phyloP scores from a whole-genome alignment of 2,888 invertebrate genomes.

The Chydorus sphaericus region DNA sequence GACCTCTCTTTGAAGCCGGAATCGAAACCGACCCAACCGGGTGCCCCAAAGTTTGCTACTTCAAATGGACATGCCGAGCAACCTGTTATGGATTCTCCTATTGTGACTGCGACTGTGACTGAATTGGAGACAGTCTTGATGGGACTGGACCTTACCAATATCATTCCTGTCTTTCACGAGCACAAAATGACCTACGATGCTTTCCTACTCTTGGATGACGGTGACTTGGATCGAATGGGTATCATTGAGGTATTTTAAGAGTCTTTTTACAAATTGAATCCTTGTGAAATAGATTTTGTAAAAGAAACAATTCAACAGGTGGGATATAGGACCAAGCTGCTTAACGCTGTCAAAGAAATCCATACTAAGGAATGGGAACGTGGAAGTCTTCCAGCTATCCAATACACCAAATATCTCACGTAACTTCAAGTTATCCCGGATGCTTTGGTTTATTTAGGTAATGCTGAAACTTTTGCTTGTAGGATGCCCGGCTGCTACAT shows the following conservation, averaged over 20 bases:
- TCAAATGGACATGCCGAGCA: too few relatives aligned
- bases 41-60: neutral
- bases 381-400: slow-evolving; percentile 27
- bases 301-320: slow-evolving; percentile 17
- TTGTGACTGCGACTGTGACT: neutral
- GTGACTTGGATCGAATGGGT: slow-evolving; percentile 29
- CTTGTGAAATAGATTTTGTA: neutral
- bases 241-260: slow-evolving; percentile 18
- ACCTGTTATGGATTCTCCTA: neutral
- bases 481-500: slow-evolving; percentile 31
- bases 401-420: slow-evolving; percentile 26
- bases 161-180: slow-evolving; percentile 26
- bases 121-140: slow-evolving; percentile 31
- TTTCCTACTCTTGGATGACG: slow-evolving; percentile 28
- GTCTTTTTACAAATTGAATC: neutral
- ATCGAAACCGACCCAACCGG: neutral
- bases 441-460: neutral
- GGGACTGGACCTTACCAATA: slow-evolving; percentile 27
- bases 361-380: slow-evolving; percentile 32
- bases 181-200: slow-evolving; percentile 28
- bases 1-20: neutral
- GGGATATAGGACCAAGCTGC: slow-evolving; percentile 29
- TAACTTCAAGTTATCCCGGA: slow-evolving; percentile 18
- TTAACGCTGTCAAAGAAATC: slow-evolving; percentile 28
- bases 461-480: slow-evolving; percentile 10